A percentile compares a stretch with the other conserved stretches of the same genome.
Conservation (phyloP, 2,797 vertebrate species). For the Falco concolor region DNA sequence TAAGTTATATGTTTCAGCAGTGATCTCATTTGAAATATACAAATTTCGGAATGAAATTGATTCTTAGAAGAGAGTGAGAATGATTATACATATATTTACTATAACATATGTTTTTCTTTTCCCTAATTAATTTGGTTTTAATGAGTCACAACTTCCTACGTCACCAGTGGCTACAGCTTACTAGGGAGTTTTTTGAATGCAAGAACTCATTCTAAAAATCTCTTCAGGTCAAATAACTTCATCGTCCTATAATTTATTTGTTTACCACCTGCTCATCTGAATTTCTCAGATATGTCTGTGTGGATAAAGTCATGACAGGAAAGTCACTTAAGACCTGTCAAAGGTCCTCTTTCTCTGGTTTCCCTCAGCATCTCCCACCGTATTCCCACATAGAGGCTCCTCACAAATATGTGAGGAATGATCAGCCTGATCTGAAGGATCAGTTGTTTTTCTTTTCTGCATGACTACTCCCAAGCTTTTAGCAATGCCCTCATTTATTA, state of each 20-base stretch:
- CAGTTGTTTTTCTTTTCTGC: background rate
- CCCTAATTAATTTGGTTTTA: background rate
- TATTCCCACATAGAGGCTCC: background rate
- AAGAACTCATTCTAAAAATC: background rate
- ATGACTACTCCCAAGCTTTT: background rate
- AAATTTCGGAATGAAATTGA: background rate
- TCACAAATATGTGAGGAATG: background rate
- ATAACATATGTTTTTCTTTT: background rate
- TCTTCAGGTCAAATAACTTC: background rate
- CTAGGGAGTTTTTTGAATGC: background rate
- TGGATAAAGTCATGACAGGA: background rate
- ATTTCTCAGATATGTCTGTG: background rate
- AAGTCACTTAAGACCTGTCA: background rate
- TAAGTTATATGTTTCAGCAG: background rate
- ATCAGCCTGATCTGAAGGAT: background rate
- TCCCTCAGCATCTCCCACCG: background rate
- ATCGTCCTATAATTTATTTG: background rate
- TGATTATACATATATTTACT: background rate
- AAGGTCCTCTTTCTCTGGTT: background rate
- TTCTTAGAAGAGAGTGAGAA: background rate
- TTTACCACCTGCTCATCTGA: background rate
- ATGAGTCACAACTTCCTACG: background rate
- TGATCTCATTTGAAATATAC: background rate
- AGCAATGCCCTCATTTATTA: background rate
- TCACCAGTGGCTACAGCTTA: background rate